Base-by-base conservation (phyloP, 2,797 vertebrate species). In the Cottoperca gobio region DNA sequence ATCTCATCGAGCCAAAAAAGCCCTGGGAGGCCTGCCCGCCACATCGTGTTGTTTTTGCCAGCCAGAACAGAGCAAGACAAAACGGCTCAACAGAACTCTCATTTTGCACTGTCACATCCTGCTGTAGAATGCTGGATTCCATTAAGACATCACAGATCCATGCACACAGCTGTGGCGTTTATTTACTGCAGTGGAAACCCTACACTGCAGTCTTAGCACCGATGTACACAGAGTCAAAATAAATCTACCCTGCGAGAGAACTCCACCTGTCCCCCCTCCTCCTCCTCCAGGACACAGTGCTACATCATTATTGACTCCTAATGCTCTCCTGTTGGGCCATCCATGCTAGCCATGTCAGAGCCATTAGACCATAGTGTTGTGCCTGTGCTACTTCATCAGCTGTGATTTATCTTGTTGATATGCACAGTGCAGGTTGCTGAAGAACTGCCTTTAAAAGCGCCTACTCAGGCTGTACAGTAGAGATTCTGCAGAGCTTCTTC, bases 261-360 rank as follows among this genome's bases (percentile, higher is more conserved):
- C 64, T 73, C 53, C 73, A 78, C 86, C 79, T 85, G 76, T 19
- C 55, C 79, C 77, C 55, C 73, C 54, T 19, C 26, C 24, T 19
- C 26, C 24, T 60, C 64, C 59, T 76, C 33, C 45, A 45, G 67
- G 83, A 85, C 79, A 66, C 66, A 28, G 74, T 46, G 50, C 87
- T 91, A 86, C 86, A 90, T 91, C 92, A 89, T 89, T 92, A 93
- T 93, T 83, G 91, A 92, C 92, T 81, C 60, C 72, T 78, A 81
- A 79, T 76, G 67, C 75, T 87, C 57, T 80, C 67, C 40, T 40
- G 50, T 66, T 53, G 54, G 78, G 70, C 60, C 50, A 73, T 84
- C 79, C 73, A 73, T 77, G 79, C 75, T 78, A 40, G 73, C 78
- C 71, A 85, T 75, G 73, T 81, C 83, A 84, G 63, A 52, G 65